Conservation (phyloP, 2,113 vertebrate genomes). For the Megaceryle maxima region DNA sequence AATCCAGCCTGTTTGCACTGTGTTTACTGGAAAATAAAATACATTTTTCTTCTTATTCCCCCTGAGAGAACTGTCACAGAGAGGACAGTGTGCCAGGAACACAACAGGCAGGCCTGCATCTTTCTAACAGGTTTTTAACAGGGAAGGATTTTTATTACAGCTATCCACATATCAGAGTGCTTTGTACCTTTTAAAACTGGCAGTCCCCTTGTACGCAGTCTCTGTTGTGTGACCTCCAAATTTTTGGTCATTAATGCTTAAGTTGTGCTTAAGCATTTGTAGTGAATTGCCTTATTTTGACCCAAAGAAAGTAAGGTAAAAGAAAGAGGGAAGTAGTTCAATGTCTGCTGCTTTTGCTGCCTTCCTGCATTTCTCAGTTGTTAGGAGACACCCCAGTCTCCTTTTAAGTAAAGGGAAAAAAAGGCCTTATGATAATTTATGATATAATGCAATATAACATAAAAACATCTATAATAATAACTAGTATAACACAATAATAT, state of each 20-base stretch:
- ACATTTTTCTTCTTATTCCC: neutral
- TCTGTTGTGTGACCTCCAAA: neutral
- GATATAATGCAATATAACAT: neutral
- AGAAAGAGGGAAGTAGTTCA: neutral
- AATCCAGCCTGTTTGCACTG: neutral
- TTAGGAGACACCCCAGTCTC: neutral
- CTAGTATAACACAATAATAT: neutral
- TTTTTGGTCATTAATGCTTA: neutral
- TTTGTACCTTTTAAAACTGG: neutral
- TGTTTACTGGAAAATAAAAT: neutral
- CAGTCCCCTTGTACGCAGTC: neutral
- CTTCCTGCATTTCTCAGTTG: neutral
- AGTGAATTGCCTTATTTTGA: neutral
- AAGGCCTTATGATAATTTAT: neutral
- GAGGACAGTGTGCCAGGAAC: neutral
- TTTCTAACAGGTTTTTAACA: neutral
- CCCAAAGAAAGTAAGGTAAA: neutral
- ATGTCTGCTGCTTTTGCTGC: neutral
- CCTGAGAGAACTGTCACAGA: neutral
- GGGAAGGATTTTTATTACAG: neutral
- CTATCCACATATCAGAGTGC: accelerated
- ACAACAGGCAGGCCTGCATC: neutral
- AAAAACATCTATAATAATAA: neutral
- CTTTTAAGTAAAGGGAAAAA: neutral
- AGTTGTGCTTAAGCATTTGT: neutral